Percentiles rank a stretch among this genome's conserved stretches.
phyloP scores from a whole-genome alignment of 1,140 invertebrate species.

The Bathynomus jamesi region DNA sequence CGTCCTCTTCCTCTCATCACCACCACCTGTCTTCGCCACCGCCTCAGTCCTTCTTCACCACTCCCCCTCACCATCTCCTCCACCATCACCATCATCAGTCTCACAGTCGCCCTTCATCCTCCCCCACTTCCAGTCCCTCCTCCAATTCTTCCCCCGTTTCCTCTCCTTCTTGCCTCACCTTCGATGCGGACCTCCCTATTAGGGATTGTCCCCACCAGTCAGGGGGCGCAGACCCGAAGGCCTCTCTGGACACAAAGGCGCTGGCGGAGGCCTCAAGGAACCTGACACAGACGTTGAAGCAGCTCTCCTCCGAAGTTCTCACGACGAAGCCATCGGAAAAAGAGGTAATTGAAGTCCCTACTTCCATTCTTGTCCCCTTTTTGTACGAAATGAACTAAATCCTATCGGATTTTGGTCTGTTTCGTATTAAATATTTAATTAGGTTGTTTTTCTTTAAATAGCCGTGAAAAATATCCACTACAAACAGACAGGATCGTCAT shows the following conservation, averaged over 20 bases:
- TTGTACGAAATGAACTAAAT: not conserved
- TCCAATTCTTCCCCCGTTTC: conserved; percentile 25
- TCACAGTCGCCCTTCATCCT: conserved; percentile 22
- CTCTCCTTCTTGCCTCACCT: conserved; percentile 23
- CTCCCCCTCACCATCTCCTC: conserved; percentile 16
- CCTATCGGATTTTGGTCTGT: not conserved
- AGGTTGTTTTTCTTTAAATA: too few relatives aligned
- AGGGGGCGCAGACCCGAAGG: conserved; percentile 36
- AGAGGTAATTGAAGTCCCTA: not conserved
- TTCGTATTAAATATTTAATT: too few relatives aligned
- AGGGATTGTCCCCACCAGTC: conserved; percentile 29
- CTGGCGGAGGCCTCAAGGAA: conserved; percentile 82
- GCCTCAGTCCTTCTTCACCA: conserved; percentile 8
- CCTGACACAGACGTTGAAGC: conserved; percentile 80
- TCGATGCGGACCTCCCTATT: conserved; percentile 26
- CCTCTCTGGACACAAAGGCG: conserved; percentile 57
- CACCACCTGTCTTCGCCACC: conserved; percentile 26
- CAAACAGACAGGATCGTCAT: too few relatives aligned
- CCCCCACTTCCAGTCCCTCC: conserved; percentile 20
- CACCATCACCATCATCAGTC: conserved; percentile 25
- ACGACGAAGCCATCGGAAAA: conserved; percentile 33
- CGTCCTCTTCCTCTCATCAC: conserved; percentile 23
- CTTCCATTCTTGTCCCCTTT: not conserved
- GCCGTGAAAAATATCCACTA: too few relatives aligned
- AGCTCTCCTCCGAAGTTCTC: conserved; percentile 74